These are phyloP conservation scores for Brachionichthys hirsutus DNA, from an alignment of 2,113 vertebrate species.

Conservation along the genomic window DNA sequence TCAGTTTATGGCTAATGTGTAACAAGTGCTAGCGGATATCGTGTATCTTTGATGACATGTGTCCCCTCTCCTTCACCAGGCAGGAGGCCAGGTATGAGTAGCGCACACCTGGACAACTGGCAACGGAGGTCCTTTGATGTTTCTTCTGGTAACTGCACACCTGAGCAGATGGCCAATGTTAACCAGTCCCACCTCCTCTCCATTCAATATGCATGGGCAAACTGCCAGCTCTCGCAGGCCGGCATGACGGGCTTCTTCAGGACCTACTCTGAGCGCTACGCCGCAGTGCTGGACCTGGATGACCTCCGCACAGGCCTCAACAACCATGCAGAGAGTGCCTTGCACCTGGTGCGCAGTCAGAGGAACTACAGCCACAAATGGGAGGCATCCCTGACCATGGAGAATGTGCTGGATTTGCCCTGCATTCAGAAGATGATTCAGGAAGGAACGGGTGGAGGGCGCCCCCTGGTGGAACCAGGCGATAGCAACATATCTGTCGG, in stretches of 20 bases:
- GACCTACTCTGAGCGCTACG: slow-evolving; percentile 86
- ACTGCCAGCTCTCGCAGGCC: slow-evolving; percentile 84
- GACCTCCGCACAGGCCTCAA: slow-evolving; percentile 84
- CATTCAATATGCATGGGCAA: slow-evolving; percentile 93
- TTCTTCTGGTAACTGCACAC: slow-evolving; percentile 83
- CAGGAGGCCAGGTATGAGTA: slow-evolving; percentile 75
- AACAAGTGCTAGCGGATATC: slow-evolving; percentile 38
- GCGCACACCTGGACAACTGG: slow-evolving; percentile 88
- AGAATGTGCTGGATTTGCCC: slow-evolving; percentile 81
- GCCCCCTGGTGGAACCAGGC: slow-evolving; percentile 66
- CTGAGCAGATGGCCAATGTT: slow-evolving; percentile 88
- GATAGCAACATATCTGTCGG: slow-evolving; percentile 69
- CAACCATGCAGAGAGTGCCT: slow-evolving; percentile 88
- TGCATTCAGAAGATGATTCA: slow-evolving; percentile 82
- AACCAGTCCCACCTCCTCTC: slow-evolving; percentile 87
- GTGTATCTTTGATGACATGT: slow-evolving; percentile 70
- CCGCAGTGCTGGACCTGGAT: slow-evolving; percentile 89
- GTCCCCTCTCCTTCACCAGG: slow-evolving; percentile 66
- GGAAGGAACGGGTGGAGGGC: slow-evolving; percentile 50
- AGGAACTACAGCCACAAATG: slow-evolving; percentile 88
- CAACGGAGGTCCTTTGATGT: slow-evolving; percentile 89
- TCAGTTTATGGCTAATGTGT: slow-evolving; percentile 12
- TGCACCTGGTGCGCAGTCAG: slow-evolving; percentile 86
- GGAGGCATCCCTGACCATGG: slow-evolving; percentile 85
- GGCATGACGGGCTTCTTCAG: slow-evolving; percentile 84